Evolutionary conservation across 2,888 invertebrate genomes (phyloP).

Genomic region (Chymomyza procnemis): DNA sequence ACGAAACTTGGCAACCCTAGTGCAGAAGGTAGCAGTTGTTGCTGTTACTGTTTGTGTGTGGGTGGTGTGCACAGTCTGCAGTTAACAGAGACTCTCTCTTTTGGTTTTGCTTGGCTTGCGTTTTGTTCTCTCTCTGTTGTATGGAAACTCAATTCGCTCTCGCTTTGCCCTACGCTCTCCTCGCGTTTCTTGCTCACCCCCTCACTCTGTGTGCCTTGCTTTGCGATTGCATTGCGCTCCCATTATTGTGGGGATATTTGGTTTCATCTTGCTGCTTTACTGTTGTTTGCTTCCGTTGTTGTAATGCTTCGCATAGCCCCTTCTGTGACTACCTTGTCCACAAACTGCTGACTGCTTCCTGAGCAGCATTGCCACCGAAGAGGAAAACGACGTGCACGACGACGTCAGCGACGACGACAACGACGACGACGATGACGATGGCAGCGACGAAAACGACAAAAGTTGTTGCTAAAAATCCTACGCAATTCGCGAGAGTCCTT

Average conservation of each 20-base stretch:
- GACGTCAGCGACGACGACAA: constrained; percentile 17
- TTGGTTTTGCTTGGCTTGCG: constrained; percentile 18
- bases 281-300: constrained; percentile 68
- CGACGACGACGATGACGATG: constrained; percentile 20
- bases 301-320: constrained; percentile 64
- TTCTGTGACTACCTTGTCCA: constrained; percentile 1
- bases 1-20: neutral
- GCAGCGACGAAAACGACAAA: constrained; percentile 36
- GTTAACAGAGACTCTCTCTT: neutral
- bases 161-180: neutral
- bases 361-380: constrained; percentile 22
- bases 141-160: neutral
- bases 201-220: constrained; percentile 7
- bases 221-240: constrained; percentile 15
- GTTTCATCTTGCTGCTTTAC: neutral
- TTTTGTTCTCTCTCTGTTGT: constrained; percentile 9
- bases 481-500: constrained; percentile 76
- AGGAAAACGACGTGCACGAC: constrained; percentile 8
- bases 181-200: neutral
- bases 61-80: neutral
- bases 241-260: neutral
- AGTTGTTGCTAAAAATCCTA: constrained; percentile 70
- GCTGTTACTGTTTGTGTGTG: neutral
- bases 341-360: constrained; percentile 3
- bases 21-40: neutral